phyloP scores from a whole-genome alignment of 1,140 invertebrate genomes.

The Lasioglossum albipes region DNA sequence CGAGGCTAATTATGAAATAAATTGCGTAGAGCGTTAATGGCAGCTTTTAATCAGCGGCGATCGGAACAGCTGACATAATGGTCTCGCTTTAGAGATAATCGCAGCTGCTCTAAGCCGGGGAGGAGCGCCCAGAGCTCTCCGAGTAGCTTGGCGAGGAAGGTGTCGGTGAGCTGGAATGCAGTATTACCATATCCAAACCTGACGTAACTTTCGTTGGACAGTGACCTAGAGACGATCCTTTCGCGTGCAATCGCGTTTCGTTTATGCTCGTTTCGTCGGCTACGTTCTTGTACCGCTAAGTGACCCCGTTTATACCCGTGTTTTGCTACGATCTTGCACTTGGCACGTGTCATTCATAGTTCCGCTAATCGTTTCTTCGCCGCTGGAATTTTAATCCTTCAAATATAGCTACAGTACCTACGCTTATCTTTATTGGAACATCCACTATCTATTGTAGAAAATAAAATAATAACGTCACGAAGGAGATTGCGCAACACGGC shows the following conservation, averaged over 20 bases:
- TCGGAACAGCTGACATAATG: conserved; percentile 50
- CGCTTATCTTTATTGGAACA: too few species aligned
- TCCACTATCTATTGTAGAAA: too few species aligned
- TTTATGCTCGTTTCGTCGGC: conserved; percentile 35
- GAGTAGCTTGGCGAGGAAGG: conserved; percentile 54
- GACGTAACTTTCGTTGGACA: conserved; percentile 73
- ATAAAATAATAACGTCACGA: too few species aligned
- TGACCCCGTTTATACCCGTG: not conserved
- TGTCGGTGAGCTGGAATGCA: conserved; percentile 68
- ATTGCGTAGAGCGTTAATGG: too few species aligned
- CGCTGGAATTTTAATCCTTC: too few species aligned
- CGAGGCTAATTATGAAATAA: too few species aligned
- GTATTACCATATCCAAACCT: conserved; percentile 73
- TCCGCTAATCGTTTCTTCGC: too few species aligned
- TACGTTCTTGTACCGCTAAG: not conserved
- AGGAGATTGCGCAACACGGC: too few species aligned
- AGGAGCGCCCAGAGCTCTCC: conserved; percentile 30
- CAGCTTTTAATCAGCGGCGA: conserved; percentile 54
- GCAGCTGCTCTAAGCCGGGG: conserved; percentile 49
- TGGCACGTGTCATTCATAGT: not conserved
- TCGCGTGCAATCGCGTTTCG: conserved; percentile 60
- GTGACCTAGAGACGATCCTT: conserved; percentile 73
- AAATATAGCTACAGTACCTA: too few species aligned
- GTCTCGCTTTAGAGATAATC: conserved; percentile 57
- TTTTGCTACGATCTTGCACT: not conserved